Base-by-base conservation (phyloP, 1,140 invertebrate species). In the Pachypeltis micranthus region DNA sequence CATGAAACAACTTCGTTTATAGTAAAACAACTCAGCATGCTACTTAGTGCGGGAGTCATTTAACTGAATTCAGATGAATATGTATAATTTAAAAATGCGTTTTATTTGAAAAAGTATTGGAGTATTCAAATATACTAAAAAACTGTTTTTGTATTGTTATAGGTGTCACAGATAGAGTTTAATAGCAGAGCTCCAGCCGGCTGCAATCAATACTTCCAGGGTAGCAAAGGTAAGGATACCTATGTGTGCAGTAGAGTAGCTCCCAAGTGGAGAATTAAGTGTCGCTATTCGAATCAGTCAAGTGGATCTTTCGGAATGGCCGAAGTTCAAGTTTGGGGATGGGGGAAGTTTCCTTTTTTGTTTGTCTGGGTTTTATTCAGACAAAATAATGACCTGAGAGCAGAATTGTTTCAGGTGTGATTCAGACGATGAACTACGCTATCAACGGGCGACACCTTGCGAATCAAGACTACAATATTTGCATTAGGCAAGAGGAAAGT, bases 401-500 rank as follows among this genome's bases (percentile, higher is more conserved):
- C 29, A 59, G 57, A 28, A 23, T 64, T 66, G 66, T 59, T 69
- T 27, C 63, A 77, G 81, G 85, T 24, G 79, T 79, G 1, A 75
- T 88, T 44, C 80, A 83, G 71, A 88, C 86, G 0, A 83, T 90
- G 70, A 91, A 91, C 72, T 90, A 83, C 70, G 82, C 87, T 0
- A 82, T 85, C 1, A 91, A 91, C 70, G 88, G 88, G 0, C 77
- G 88, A 1, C 86, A 88, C 67, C 72, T 91, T n/a, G 84, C 88
- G 0, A 77, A 83, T 65, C 87, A 88, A 67, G 83, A 89, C 69
- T 89, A 91, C 72, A 77, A 80, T 44, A 81, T 88, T n/a, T 91
- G 88, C 68, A 78, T 89, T 44, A 74, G 86, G 14, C 83, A 85
- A 67, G 85, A 86, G 68, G 69, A 72, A 12, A 81, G 80, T 73